phyloP scores from a whole-genome alignment of 2,888 invertebrate species.

The Pandemis cinnamomeana region DNA sequence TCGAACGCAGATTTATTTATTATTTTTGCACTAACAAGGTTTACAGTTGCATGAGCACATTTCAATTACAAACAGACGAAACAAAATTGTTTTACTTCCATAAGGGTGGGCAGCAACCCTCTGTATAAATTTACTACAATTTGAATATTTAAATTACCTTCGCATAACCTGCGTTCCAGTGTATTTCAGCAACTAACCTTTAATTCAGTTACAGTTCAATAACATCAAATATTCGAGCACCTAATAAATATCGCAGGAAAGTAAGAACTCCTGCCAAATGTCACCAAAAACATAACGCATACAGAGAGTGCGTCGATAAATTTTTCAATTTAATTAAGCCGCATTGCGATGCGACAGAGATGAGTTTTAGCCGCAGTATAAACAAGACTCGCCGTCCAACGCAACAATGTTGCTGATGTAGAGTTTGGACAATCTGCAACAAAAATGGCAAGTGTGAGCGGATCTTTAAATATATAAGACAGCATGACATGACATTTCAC shows the following conservation, averaged over 20 bases:
- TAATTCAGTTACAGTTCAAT: slow-evolving; percentile 3
- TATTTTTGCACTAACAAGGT: too few species aligned
- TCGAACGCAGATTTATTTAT: too few species aligned
- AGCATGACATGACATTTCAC: neutral
- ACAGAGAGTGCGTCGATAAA: slow-evolving; percentile 63
- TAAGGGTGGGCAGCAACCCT: neutral
- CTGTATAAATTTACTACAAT: neutral
- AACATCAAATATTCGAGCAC: neutral
- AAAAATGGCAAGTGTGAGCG: slow-evolving; percentile 33
- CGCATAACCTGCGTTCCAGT: neutral
- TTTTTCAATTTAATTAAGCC: slow-evolving; percentile 71
- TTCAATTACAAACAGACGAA: neutral
- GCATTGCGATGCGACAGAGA: slow-evolving; percentile 38
- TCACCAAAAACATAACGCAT: slow-evolving; percentile 44
- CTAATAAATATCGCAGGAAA: slow-evolving; percentile 18
- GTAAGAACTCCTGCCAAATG: slow-evolving; percentile 60
- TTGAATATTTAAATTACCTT: neutral
- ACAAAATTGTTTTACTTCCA: neutral
- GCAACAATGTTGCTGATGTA: slow-evolving; percentile 49
- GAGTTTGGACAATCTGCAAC: slow-evolving; percentile 35
- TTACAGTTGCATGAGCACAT: neutral
- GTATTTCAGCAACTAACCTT: slow-evolving; percentile 6
- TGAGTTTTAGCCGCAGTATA: slow-evolving; percentile 35
- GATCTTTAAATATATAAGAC: neutral
- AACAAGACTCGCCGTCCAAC: slow-evolving; percentile 48